Base-by-base conservation (phyloP, 1,140 invertebrate species). In the Adelges cooleyi region DNA sequence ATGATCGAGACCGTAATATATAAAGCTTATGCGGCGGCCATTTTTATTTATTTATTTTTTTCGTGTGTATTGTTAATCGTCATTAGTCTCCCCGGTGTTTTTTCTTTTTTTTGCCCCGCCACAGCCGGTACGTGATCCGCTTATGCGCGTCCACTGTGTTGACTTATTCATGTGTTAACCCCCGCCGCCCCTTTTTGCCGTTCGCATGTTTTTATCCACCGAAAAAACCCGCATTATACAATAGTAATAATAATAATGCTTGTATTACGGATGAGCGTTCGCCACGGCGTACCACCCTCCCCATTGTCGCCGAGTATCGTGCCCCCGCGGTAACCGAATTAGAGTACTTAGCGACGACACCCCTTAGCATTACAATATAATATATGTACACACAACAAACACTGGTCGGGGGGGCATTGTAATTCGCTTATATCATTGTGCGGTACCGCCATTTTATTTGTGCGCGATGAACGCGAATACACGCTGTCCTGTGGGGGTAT, bases 111-210 rank as follows among this genome's bases (percentile, higher is more conserved):
- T 59, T 59, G 38, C 20, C 1, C n/a, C n/a, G n/a, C n/a, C 20
- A 23, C 56, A 62, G 42, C 56, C 56, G 56, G 56, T 62, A n/a
- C 10, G 23, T 62, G 56, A 62, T 62, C 56, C 56, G 56, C 56
- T 62, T 62, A 62, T 2, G 23, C 17, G 20, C 27, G 50, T 25
- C 33, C 53, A 56, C 20, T 62, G 56, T 62, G 56, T 62, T 62
- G 56, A 62, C 56, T 62, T 62, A 62, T 62, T 62, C 56, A 62
- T 48, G 56, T 27, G 56, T 62, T 46, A 62, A 18, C 56, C 56
- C 44, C 22, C n/a, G n/a, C 17, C 56, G 42, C 3, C 25, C 17
- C 49, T 33, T 33, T 11, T 33, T 33, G 29, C 11, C 29, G n/a
- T n/a, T n/a, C n/a, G n/a, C n/a, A n/a, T n/a, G n/a, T n/a, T n/a